These are phyloP conservation scores for Cettia cetti DNA, from an alignment of 2,113 vertebrate species.

Conservation along the genomic window DNA sequence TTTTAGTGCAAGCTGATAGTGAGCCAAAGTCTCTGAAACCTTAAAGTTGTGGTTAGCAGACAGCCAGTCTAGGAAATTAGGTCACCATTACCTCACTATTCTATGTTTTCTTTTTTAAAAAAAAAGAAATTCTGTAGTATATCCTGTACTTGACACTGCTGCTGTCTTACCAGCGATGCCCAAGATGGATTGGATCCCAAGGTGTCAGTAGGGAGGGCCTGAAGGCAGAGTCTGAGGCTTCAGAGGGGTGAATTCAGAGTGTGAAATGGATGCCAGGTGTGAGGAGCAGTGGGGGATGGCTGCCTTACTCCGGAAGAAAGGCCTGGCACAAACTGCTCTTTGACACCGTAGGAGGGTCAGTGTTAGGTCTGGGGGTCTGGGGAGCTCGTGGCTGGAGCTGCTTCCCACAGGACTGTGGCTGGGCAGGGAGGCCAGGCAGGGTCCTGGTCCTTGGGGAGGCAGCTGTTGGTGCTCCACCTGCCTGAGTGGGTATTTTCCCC, in stretches of 20 bases:
- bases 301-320: background rate
- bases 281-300: background rate
- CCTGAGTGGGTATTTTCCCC: constrained; percentile 26
- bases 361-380: background rate
- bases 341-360: background rate
- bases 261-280: constrained; percentile 3
- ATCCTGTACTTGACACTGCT: background rate
- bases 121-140: background rate
- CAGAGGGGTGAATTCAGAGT: background rate
- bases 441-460: background rate
- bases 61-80: constrained; percentile 61
- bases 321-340: background rate
- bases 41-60: constrained; percentile 56
- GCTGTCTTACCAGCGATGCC: background rate
- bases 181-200: background rate
- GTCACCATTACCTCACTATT: constrained; percentile 59
- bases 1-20: constrained; percentile 44
- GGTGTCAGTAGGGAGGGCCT: background rate
- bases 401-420: background rate
- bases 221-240: background rate
- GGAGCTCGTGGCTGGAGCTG: background rate
- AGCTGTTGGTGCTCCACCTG: background rate
- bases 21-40: constrained; percentile 50
- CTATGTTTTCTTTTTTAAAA: background rate
- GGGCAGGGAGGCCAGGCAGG: fast-evolving